Percentiles rank a stretch among this genome's conserved stretches.
These are phyloP conservation scores for Embiotoca jacksoni DNA, from an alignment of 2,113 vertebrate genomes.

Conservation along the genomic window DNA sequence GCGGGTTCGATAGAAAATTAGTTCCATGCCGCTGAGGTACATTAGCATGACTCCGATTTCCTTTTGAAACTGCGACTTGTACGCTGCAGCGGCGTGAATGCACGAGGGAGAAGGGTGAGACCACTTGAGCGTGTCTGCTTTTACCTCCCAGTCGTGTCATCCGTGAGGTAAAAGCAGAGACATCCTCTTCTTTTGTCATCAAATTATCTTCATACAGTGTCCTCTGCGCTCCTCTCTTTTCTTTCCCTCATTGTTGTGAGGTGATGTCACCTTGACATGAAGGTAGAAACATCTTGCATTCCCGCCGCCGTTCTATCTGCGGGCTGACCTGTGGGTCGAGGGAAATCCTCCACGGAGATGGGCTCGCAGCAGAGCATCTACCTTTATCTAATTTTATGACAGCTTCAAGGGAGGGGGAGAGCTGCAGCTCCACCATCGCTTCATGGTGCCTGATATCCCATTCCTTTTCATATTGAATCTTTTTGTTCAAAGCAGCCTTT, in stretches of 20 bases:
- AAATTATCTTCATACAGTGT: conserved; percentile 50
- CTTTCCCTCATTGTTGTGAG: conserved; percentile 47
- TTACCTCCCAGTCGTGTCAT: conserved; percentile 37
- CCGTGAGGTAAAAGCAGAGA: conserved; percentile 3
- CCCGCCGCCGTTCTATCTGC: conserved; percentile 35
- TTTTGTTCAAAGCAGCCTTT: conserved; percentile 81
- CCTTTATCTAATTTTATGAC: conserved; percentile 81
- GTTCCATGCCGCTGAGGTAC: neutral
- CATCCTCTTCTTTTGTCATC: conserved; percentile 21
- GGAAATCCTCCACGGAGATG: conserved; percentile 59
- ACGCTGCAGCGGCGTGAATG: neutral
- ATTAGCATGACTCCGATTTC: conserved; percentile 2
- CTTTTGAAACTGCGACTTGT: conserved; percentile 10
- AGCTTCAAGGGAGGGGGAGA: conserved; percentile 71
- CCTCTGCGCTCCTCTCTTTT: conserved; percentile 26
- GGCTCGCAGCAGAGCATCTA: conserved; percentile 55
- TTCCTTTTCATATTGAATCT: conserved; percentile 81
- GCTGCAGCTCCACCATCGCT: conserved; percentile 43
- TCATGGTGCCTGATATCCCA: conserved; percentile 75
- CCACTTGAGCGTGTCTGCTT: conserved; percentile 15
- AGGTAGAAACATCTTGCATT: conserved; percentile 53
- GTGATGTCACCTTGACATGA: conserved; percentile 75
- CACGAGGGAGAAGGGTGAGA: neutral
- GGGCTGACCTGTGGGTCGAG: conserved; percentile 60
- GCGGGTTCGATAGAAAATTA: neutral